Percentiles rank a stretch among this genome's conserved stretches.
These are phyloP conservation scores for Styela clava DNA, from an alignment of 23 tunicate species.

Conservation along the genomic window DNA sequence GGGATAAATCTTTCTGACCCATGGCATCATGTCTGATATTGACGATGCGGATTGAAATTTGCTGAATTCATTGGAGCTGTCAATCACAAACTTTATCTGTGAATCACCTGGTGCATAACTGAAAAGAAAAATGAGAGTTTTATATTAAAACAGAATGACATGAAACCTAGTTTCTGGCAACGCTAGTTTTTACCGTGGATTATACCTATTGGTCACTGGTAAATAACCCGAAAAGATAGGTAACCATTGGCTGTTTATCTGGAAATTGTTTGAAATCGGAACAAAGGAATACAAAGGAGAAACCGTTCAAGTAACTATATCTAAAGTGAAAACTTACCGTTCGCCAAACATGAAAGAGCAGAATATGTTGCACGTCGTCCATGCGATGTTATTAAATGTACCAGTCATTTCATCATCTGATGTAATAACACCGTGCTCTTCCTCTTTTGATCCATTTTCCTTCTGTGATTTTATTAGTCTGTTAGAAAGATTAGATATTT, in stretches of 20 bases:
- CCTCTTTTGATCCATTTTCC: background rate
- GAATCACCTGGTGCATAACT: conserved; percentile 34
- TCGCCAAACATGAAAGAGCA: conserved; percentile 21
- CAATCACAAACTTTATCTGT: conserved; percentile 20
- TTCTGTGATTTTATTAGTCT: background rate
- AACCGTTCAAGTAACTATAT: no score
- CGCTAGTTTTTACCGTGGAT: no score
- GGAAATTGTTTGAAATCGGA: no score
- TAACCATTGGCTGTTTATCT: no score
- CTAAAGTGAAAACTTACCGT: conserved; percentile 6
- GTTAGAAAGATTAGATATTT: background rate
- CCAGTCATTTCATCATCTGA: background rate
- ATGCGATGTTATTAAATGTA: conserved; percentile 6
- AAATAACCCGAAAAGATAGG: no score
- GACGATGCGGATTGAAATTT: background rate
- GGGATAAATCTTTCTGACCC: conserved; percentile 12
- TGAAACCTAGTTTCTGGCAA: no score
- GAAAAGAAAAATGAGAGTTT: background rate
- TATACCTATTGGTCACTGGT: no score
- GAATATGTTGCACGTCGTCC: conserved; percentile 29
- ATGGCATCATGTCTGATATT: conserved; percentile 27
- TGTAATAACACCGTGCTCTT: background rate
- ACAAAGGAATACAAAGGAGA: no score
- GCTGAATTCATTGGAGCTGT: conserved; percentile 7
- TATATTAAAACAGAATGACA: no score